Evolutionary conservation across 2,888 invertebrate species (phyloP), one percentile per base, ranked within the genome.

Genomic region (Xylophagus ater): DNA sequence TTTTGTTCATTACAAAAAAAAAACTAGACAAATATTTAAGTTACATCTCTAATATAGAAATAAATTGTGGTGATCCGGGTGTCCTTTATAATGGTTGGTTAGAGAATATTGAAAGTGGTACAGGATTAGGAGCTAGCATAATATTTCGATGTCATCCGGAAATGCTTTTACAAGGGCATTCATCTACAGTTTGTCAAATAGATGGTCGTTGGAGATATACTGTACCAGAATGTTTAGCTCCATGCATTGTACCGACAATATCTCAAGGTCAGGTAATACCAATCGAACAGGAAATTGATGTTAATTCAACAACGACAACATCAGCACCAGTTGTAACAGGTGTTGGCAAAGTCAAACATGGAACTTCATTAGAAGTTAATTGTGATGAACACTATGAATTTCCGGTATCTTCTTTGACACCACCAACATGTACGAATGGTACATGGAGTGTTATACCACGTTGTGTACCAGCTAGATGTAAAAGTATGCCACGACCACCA

Each of bases 151-250:
- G 96, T 59, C 82, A 87, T 55, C 86, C 90, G 43, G 85, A 86
- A 46, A 93, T 92, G 85, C 77, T 79, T 53, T 78, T 92, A 62
- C 81, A 83, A 49, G 93, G 93, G 0, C 78, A 84, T 50, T 78
- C 86, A 0, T 89, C 89, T 2, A 84, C 89, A 0, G 84, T 94
- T 9, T 98, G 98, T 55, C 85, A 87, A 64, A 84, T 82, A 48
- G 88, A 92, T 60, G 97, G 96, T 0, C 80, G 79, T 48, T 98
- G 97, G 97, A 82, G 93, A 50, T 85, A 93, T 62, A 81, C 87
- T 0, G 63, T 90, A 42, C 97, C 97, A 0, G 81, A 81, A 64
- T 98, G 97, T 56, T 41, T 70, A 80, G 94, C 92, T 2, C 93
- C 96, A 0, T 98, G 97, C 58, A 84, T 89, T 12, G 86, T 94